phyloP scores from a whole-genome alignment of 2,888 invertebrate species.

The Dyspetes luteomarginatus region DNA sequence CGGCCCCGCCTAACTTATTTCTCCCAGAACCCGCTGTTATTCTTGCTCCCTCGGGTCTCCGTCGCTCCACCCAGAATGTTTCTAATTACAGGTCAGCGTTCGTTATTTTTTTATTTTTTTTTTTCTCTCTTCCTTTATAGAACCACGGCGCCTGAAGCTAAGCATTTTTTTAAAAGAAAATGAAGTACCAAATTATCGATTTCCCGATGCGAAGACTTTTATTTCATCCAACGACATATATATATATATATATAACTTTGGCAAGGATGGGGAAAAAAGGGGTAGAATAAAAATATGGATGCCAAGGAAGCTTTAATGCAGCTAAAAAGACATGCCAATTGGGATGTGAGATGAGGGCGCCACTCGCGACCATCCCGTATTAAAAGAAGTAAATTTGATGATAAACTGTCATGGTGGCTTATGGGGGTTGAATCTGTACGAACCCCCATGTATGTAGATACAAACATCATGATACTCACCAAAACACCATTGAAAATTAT shows the following conservation, averaged over 20 bases:
- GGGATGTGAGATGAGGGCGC: no score
- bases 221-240: conserved; percentile 32
- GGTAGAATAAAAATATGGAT: background rate
- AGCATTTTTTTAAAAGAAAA: conserved; percentile 51
- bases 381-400: no score
- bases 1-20: conserved; percentile 69
- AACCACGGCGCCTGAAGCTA: conserved; percentile 41
- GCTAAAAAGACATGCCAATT: conserved; percentile 3
- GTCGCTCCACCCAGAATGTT: conserved; percentile 69
- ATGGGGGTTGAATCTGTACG: no score
- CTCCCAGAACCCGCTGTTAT: conserved; percentile 64
- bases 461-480: no score
- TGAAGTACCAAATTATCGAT: conserved; percentile 61
- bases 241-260: conserved; percentile 44
- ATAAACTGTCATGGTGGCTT: no score
- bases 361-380: no score
- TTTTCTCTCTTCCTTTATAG: conserved; percentile 50
- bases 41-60: conserved; percentile 65
- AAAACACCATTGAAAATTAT: no score
- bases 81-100: conserved; percentile 70
- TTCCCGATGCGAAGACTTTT: conserved; percentile 53
- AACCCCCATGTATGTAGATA: no score
- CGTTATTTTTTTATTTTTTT: conserved; percentile 48
- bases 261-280: background rate
- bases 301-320: conserved; percentile 30